A percentile compares a stretch with the other conserved stretches of the same genome.
These are phyloP conservation scores for Dromius quadrimaculatus DNA, from an alignment of 2,888 invertebrate genomes.

Conservation along the genomic window DNA sequence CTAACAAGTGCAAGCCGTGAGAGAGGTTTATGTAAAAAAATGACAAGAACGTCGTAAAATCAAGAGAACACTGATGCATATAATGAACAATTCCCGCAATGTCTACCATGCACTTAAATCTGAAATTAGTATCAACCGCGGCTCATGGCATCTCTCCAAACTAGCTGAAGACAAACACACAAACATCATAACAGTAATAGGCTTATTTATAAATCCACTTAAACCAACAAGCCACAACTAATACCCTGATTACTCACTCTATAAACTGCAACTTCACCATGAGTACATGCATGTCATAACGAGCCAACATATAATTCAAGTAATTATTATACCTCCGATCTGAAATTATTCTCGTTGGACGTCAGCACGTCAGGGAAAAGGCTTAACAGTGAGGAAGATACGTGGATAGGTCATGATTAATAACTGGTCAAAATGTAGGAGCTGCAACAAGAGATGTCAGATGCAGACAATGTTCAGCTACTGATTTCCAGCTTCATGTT, in stretches of 20 bases:
- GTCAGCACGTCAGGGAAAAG: background rate
- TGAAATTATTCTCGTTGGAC: background rate
- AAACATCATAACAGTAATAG: background rate
- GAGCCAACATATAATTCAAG: too few relatives aligned
- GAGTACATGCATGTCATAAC: background rate
- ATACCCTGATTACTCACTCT: constrained; percentile 2
- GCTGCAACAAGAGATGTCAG: background rate
- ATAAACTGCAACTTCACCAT: background rate
- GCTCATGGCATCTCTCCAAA: background rate
- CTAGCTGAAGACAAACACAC: constrained; percentile 13
- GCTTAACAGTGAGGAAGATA: constrained; percentile 1
- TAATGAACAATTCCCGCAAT: too few relatives aligned
- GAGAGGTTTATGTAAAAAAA: background rate
- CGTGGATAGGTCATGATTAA: constrained; percentile 15
- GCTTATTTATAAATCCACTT: constrained; percentile 22
- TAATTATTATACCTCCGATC: constrained; percentile 20
- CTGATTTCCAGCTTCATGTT: too few relatives aligned
- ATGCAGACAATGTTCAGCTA: too few relatives aligned
- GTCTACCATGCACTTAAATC: background rate
- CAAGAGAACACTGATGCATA: too few relatives aligned
- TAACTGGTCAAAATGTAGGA: constrained; percentile 25
- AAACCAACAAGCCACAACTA: constrained; percentile 18
- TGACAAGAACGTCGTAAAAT: background rate
- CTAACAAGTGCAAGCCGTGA: background rate
- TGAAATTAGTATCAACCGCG: background rate